Evolutionary conservation across 1,140 invertebrate species (phyloP).

Genomic region (Metaphire vulgaris): DNA sequence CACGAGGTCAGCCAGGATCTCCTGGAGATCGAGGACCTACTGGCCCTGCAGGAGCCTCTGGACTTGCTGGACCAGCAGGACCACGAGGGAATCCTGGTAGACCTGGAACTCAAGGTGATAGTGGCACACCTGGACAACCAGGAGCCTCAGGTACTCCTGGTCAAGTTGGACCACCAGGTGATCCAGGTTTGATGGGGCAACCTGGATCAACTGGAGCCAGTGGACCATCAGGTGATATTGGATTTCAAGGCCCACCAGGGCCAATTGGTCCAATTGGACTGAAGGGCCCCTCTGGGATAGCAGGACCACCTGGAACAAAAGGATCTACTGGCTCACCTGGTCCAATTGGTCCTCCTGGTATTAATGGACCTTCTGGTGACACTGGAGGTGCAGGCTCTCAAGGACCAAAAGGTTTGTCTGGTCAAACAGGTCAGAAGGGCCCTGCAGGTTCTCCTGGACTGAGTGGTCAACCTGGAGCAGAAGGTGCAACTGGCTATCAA

Average conservation of each 20-base stretch:
- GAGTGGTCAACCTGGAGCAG: constrained; percentile 51
- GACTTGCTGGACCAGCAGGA: constrained; percentile 18
- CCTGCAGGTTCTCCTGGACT: constrained; percentile 54
- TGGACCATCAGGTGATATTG: background rate
- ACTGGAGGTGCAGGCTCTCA: constrained; percentile 5
- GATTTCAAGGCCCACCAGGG: constrained; percentile 2
- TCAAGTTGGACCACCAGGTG: constrained; percentile 11
- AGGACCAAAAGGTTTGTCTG: constrained; percentile 21
- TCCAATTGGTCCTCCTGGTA: constrained; percentile 3
- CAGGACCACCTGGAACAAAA: background rate
- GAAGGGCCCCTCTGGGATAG: background rate
- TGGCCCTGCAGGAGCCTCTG: constrained; percentile 17
- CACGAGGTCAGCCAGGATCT: constrained; percentile 7
- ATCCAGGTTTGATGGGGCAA: constrained; percentile 1
- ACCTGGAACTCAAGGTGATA: background rate
- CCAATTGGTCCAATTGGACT: background rate
- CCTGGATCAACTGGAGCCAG: background rate
- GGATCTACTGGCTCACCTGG: constrained; percentile 10
- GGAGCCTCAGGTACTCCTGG: constrained; percentile 33
- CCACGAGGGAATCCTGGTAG: constrained; percentile 13
- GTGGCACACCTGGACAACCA: constrained; percentile 20
- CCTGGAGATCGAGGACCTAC: constrained; percentile 13
- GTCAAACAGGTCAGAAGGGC: constrained; percentile 71
- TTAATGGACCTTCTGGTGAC: background rate
- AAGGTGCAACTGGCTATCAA: constrained; percentile 52